Conservation (phyloP, 92 coral and sea anemone genomes). For the Montipora capitata region DNA sequence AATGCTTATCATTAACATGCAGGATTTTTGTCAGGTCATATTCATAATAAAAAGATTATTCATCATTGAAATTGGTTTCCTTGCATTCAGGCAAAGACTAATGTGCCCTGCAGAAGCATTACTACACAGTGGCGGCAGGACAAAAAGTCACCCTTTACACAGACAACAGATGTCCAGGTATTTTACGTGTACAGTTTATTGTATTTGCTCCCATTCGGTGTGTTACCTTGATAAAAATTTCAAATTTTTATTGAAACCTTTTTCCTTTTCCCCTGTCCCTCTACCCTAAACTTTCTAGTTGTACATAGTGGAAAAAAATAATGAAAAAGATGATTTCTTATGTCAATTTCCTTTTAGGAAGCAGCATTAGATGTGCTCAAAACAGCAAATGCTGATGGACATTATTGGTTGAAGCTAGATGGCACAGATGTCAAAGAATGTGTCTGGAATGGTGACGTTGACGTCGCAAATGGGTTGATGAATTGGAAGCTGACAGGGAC, state of each 20-base stretch:
- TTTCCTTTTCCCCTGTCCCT: too few relatives aligned
- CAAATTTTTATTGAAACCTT: too few relatives aligned
- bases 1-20: too few relatives aligned
- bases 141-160: neutral
- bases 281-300: too few relatives aligned
- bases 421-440: constrained; percentile 58
- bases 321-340: too few relatives aligned
- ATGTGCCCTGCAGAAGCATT: constrained; percentile 32
- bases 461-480: constrained; percentile 1
- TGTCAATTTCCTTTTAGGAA: constrained; percentile 2
- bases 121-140: constrained; percentile 11
- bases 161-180: constrained; percentile 45
- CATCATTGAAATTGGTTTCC: neutral
- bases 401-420: constrained; percentile 68
- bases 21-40: too few relatives aligned
- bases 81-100: constrained; percentile 17
- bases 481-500: constrained; percentile 18
- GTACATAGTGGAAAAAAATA: too few relatives aligned
- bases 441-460: constrained; percentile 70
- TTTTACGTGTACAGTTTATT: neutral
- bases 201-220: too few relatives aligned
- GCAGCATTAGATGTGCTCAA: constrained; percentile 34
- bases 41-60: too few relatives aligned
- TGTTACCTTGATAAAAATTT: too few relatives aligned
- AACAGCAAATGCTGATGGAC: constrained; percentile 37